Base-by-base conservation (phyloP, 2,888 invertebrate genomes). In the Crematogaster levior region DNA sequence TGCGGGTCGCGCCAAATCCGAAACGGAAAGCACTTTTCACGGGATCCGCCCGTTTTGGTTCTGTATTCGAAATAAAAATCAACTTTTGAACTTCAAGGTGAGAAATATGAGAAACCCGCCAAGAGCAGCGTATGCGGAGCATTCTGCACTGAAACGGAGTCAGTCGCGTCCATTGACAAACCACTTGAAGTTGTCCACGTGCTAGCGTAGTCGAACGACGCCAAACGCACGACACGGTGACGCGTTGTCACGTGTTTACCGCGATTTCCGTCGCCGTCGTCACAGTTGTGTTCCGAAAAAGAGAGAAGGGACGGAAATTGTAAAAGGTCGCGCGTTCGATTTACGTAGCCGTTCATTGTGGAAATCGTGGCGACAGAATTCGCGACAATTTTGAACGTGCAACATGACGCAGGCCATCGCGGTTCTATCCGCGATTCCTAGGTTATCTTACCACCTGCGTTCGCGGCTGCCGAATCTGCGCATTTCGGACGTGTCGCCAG, bases 371-470 rank as follows among this genome's bases (percentile, higher is more conserved):
- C 18, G 34, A 21, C n/a, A 15, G 43, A 48, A 12, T 2, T 30
- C 15, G 27, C 21, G 10, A 53, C 21, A 24, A 37, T 21, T 6
- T 56, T 15, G 30, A 58, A 30, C 4, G 73, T 48, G 61, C 61
- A 34, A 63, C 74, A 74, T 53, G 75, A 65, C 40, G 48, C 63
- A 27, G 51, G 9, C 27, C 12, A 84, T 93, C 48, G 85, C 91
- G n/a, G 91, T 94, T 82, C 89, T 93, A 51, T 92, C 92, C 40
- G 84, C 73, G 77, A 89, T 93, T 81, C 91, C 93, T 56, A 93
- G 91, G 86, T 90, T 94, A 88, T 84, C 90, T 72, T 85, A 91
- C 79, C 92, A 92, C 88, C 86, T 94, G 65, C 85, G 85, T 53
- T 51, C 79, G 48, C 85, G 85, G 37, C 83, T 93, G 58, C 94